Base-by-base conservation (phyloP, 2,888 invertebrate species). In the Gerris lacustris region DNA sequence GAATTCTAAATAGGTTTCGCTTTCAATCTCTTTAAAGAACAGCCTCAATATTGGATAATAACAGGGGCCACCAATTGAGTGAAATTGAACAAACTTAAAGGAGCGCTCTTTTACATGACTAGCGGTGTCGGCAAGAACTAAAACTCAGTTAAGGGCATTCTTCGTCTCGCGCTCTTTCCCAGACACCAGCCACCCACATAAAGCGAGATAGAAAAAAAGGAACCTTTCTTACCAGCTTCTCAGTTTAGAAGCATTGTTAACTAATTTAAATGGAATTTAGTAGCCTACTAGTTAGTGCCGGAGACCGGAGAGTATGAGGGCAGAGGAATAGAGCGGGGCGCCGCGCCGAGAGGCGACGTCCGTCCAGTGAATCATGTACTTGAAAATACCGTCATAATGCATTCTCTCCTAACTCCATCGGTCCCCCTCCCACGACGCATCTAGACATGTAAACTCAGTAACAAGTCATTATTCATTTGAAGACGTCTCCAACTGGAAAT, bases 221-320 rank as follows among this genome's bases (percentile, higher is more conserved):
- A 55, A 55, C 11, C 55, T 55, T 11, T 11, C 55, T 9, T 15
- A 9, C 55, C 9, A 9, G 15, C 55, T 15, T 2, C 55, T 15
- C 11, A 11, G 11, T 55, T 55, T 9, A 55, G 55, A 9, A 55
- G 55, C 55, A 55, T 55, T 55, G 55, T 55, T 55, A 55, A 55
- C 55, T 55, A 55, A 55, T 55, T 55, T 55, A 55, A 55, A 55
- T 55, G 15, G 55, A 55, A 31, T 55, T 55, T 55, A 55, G 55
- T 55, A 55, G 55, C 55, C 55, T 55, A 55, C 15, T 55, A 55
- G 55, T 15, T 55, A 31, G 31, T 31, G 31, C 31, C 31, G 31
- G 31, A 31, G 31, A 31, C 31, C 31, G 31, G 31, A 31, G 31
- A 31, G 31, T 31, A 31, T 31, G 31, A 31, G 31, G 31, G 31